These are phyloP conservation scores for Amphiprion ocellaris DNA, from an alignment of 2,113 vertebrate species.

Conservation along the genomic window DNA sequence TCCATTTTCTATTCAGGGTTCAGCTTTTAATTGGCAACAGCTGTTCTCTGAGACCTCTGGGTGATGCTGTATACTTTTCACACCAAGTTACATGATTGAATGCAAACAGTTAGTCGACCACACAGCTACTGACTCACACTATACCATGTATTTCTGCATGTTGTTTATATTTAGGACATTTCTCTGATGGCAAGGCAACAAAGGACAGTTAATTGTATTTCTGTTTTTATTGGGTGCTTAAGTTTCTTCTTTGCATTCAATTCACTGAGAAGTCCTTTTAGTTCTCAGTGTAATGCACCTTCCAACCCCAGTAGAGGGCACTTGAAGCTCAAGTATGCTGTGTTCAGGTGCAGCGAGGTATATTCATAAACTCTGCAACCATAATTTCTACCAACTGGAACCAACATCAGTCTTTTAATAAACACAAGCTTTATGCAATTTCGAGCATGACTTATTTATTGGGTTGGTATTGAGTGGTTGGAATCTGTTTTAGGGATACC, in stretches of 20 bases:
- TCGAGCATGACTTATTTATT: neutral
- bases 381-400: neutral
- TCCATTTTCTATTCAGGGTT: slow-evolving; percentile 57
- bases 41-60: slow-evolving; percentile 58
- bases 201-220: neutral
- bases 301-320: slow-evolving; percentile 52
- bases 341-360: neutral
- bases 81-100: slow-evolving; percentile 36
- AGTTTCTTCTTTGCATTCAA: neutral
- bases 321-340: slow-evolving; percentile 12
- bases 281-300: neutral
- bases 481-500: neutral
- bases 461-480: neutral
- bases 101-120: slow-evolving; percentile 21
- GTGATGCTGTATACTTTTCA: slow-evolving; percentile 42
- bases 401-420: neutral
- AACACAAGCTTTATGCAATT: neutral
- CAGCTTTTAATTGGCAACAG: slow-evolving; percentile 76
- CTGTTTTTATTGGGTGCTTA: slow-evolving; percentile 1
- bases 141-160: neutral
- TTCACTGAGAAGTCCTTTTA: neutral
- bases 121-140: slow-evolving; percentile 11
- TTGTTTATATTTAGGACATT: neutral
- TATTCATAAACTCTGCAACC: slow-evolving; percentile 15
- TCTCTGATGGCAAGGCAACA: neutral